Conservation (phyloP, 1,140 invertebrate genomes). For the Chrysoperla carnea region DNA sequence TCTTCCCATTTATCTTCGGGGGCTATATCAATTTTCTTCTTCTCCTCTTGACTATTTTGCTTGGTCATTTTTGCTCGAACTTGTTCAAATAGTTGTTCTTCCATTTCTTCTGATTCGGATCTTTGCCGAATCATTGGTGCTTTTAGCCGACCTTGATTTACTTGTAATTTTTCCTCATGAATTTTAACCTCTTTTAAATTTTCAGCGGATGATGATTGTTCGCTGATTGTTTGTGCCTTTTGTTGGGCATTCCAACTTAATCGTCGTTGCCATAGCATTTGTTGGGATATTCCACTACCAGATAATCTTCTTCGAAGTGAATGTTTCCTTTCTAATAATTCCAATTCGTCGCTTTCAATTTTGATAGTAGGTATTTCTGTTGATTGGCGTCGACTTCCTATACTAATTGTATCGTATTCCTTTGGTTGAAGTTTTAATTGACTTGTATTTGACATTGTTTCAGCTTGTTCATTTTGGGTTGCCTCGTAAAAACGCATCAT, state of each 20-base stretch:
- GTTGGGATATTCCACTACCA: slow-evolving; percentile 11
- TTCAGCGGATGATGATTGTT: slow-evolving; percentile 12
- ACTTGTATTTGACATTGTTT: slow-evolving; percentile 20
- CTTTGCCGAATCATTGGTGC: slow-evolving; percentile 9
- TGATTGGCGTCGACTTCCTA: slow-evolving; percentile 4
- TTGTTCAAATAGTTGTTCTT: slow-evolving; percentile 16
- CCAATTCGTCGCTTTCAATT: slow-evolving; percentile 14
- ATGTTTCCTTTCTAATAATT: slow-evolving; percentile 13
- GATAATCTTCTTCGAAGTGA: slow-evolving; percentile 15
- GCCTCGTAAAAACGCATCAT: slow-evolving; percentile 64
- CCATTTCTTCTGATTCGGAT: slow-evolving; percentile 15
- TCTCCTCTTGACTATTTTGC: slow-evolving; percentile 8
- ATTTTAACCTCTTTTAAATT: slow-evolving; percentile 5
- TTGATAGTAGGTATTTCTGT: slow-evolving; percentile 20
- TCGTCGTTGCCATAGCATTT: slow-evolving; percentile 15
- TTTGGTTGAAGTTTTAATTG: slow-evolving; percentile 9
- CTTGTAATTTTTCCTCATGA: slow-evolving; percentile 3
- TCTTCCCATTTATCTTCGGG: slow-evolving; percentile 19
- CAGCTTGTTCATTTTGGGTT: slow-evolving; percentile 47
- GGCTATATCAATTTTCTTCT: slow-evolving; percentile 9
- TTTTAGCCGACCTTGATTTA: neutral
- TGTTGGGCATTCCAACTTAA: slow-evolving; percentile 15
- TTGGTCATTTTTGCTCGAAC: slow-evolving; percentile 10
- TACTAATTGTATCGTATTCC: slow-evolving; percentile 1
- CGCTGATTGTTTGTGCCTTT: neutral